Percentiles rank a stretch among this genome's conserved stretches.
Conservation (phyloP, 2,888 invertebrate species). For the Apodemia zela region DNA sequence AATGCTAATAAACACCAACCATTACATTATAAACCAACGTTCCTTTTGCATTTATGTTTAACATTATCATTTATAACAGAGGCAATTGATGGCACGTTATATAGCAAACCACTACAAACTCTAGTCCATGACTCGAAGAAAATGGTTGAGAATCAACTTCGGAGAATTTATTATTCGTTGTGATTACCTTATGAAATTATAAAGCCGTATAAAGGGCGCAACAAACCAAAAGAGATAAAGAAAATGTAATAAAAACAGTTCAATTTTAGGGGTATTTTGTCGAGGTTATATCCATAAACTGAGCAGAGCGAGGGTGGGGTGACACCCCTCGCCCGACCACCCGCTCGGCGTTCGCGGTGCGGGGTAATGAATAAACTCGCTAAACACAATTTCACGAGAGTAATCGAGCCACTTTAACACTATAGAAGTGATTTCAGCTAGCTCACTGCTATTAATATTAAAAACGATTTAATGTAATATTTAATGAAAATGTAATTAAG, state of each 20-base stretch:
- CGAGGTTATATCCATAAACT: constrained; percentile 80
- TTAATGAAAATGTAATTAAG: constrained; percentile 8
- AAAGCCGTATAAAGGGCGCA: constrained; percentile 69
- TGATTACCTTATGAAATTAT: constrained; percentile 72
- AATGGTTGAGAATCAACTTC: neutral
- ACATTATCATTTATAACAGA: neutral
- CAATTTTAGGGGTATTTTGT: constrained; percentile 81
- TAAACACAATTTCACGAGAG: constrained; percentile 70
- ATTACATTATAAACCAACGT: constrained; percentile 8
- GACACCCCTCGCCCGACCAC: constrained; percentile 32
- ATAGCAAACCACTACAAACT: neutral
- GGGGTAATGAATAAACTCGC: constrained; percentile 78
- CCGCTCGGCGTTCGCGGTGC: constrained; percentile 52
- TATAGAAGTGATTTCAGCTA: constrained; percentile 31
- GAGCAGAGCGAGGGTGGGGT: constrained; percentile 56
- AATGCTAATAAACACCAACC: constrained; percentile 6
- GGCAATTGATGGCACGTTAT: neutral
- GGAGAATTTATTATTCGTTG: constrained; percentile 39
- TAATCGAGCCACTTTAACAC: constrained; percentile 51
- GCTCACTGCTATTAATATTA: constrained; percentile 23
- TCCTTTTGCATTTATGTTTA: constrained; percentile 9
- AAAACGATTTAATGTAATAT: constrained; percentile 19
- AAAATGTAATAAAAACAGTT: constrained; percentile 79
- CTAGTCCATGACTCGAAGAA: neutral
- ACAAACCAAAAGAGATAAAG: constrained; percentile 79